A percentile compares a stretch with the other conserved stretches of the same genome.
Evolutionary conservation across 2,113 vertebrate genomes (phyloP).

Genomic region (Chlorodrepanis virens): DNA sequence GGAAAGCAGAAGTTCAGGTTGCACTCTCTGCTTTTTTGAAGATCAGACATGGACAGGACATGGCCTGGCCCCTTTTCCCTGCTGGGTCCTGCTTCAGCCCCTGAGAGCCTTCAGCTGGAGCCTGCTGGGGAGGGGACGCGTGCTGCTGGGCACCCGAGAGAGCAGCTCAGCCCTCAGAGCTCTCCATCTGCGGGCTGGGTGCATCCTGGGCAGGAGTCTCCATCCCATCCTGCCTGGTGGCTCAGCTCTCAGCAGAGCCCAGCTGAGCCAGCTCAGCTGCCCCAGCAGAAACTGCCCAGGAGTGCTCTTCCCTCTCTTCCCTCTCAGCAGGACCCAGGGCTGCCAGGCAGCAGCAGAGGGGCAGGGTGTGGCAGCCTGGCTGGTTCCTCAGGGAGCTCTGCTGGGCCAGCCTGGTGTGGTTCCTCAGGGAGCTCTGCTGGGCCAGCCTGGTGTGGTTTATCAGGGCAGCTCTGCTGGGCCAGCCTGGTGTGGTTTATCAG

Average conservation of each 20-base stretch:
- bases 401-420: background rate
- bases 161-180: accelerated
- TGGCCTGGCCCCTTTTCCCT: background rate
- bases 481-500: too few relatives aligned
- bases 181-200: background rate
- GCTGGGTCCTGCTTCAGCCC: background rate
- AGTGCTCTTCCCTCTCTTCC: too few relatives aligned
- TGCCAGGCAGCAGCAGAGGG: background rate
- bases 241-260: background rate
- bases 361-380: background rate
- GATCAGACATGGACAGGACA: background rate
- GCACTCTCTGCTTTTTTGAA: background rate
- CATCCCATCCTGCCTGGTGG: background rate
- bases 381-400: accelerated
- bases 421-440: background rate
- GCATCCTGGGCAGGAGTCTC: background rate
- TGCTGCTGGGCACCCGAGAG: background rate
- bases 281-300: background rate
- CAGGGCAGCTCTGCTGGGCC: too few relatives aligned
- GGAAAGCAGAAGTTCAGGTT: background rate
- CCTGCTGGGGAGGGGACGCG: background rate
- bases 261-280: background rate
- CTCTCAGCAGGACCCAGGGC: background rate
- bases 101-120: accelerated
- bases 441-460: background rate